Evolutionary conservation across 2,113 vertebrate genomes (phyloP), one percentile per base, ranked within the genome.

Genomic region (Lontra canadensis): DNA sequence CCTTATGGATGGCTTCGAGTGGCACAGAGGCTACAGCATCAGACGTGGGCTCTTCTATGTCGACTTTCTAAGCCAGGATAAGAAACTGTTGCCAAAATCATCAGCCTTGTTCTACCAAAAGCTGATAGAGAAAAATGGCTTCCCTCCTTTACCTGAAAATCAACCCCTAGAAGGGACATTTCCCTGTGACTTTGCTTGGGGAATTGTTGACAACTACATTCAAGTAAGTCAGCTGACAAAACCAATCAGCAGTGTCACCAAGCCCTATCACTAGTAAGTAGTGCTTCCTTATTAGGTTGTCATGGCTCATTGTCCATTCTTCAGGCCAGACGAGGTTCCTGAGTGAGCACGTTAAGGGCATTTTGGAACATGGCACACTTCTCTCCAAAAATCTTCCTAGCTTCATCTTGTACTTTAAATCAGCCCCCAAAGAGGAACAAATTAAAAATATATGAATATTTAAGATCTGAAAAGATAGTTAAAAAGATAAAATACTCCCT

Each of bases 1-100:
- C 36, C 99, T 99, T 97, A 98, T 99, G 81, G 99, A 99, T 11
- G 99, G 99, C 84, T 99, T 99, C 7, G 99, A 99, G 98, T 99
- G 99, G 99, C 98, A 99, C 96, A 98, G 99, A 39, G 99, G 99
- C 74, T 99, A 99, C 42, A 99, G 98, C 89, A 99, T 99, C 96
- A 98, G 99, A 6, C 99, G 99, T 4, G 99, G 99, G 5, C 99
- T 99, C 61, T 99, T 99, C 98, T 99, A 99, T 7, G 98, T 99
- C 0, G 99, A 99, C 98, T 99, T 99, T 97, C 98, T 99, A 98
- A 99, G 99, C 85, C 98, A 98, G 0, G 99, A 99, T 94, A 99
- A 99, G 99, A 99, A 99, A 97, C 21, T 99, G 96, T 98, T 99
- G 95, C 99, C 99, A 3, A 99, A 99, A 98, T 99, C 99, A 18